Evolutionary conservation across 2,888 invertebrate genomes (phyloP).

Genomic region (Lithophane socia): DNA sequence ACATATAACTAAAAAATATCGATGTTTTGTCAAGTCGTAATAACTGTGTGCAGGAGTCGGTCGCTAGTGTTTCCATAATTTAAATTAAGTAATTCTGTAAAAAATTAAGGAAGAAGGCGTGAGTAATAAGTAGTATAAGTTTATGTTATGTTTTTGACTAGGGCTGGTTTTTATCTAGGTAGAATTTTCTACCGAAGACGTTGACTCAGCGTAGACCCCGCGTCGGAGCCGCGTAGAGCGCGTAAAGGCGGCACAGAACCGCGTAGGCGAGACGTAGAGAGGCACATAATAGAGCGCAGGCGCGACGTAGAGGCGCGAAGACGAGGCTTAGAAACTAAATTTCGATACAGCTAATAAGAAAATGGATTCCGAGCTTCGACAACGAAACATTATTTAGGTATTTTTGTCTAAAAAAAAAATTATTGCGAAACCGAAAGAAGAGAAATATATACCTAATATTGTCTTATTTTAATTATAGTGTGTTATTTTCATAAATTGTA

Average conservation of each 20-base stretch:
- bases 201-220: not conserved
- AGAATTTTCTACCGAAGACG: not conserved
- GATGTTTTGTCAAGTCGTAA: too few species aligned
- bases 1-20: too few species aligned
- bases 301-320: not conserved
- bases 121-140: too few species aligned
- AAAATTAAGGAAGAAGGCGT: not conserved
- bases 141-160: not conserved
- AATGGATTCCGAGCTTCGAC: not conserved
- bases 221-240: not conserved
- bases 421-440: not conserved
- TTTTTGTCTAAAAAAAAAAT: not conserved
- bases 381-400: not conserved
- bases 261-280: not conserved
- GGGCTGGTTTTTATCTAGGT: too few species aligned
- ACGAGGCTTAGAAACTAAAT: not conserved
- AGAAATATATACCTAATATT: not conserved
- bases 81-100: not conserved
- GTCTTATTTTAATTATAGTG: too few species aligned
- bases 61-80: not conserved
- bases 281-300: not conserved
- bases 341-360: not conserved
- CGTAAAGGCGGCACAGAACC: not conserved
- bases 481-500: not conserved
- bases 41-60: too few species aligned